Conservation (phyloP, 2,888 invertebrate species). For the Papilio protenor region DNA sequence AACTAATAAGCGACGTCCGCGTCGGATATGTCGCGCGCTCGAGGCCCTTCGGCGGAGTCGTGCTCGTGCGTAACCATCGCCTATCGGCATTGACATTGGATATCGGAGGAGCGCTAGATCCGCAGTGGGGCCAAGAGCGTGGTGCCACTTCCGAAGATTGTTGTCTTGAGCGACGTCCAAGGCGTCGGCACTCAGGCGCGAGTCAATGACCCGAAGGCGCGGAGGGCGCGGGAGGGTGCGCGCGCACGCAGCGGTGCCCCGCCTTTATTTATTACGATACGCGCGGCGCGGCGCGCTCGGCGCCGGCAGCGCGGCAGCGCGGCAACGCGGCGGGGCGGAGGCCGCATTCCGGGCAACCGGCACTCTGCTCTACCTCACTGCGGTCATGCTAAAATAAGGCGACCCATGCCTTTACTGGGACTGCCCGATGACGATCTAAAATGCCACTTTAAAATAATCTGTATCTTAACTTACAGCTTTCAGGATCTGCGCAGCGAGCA, state of each 20-base stretch:
- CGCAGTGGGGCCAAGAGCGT: conserved; percentile 68
- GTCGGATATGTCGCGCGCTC: conserved; percentile 45
- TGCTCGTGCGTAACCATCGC: conserved; percentile 62
- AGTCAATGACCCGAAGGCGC: conserved; percentile 81
- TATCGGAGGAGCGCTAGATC: conserved; percentile 52
- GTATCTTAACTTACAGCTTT: conserved; percentile 74
- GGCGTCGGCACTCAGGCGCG: conserved; percentile 62
- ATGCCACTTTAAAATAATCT: conserved; percentile 80
- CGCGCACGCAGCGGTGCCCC: conserved; percentile 83
- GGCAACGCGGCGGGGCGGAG: conserved; percentile 67
- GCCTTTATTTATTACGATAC: conserved; percentile 84
- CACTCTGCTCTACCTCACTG: conserved; percentile 72
- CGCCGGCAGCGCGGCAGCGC: conserved; percentile 66
- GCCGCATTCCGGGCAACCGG: conserved; percentile 78
- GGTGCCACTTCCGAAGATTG: conserved; percentile 69
- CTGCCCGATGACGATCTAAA: conserved; percentile 63
- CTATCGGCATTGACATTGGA: conserved; percentile 81
- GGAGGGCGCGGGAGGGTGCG: conserved; percentile 80
- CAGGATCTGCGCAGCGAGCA: conserved; percentile 63
- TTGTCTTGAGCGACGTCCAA: conserved; percentile 69
- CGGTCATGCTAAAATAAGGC: conserved; percentile 78
- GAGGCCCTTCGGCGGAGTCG: conserved; percentile 48
- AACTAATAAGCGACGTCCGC: conserved; percentile 47
- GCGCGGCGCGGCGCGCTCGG: conserved; percentile 74
- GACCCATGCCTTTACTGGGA: conserved; percentile 61